Conservation (phyloP, 2,888 invertebrate species). For the Macrophya annulata region DNA sequence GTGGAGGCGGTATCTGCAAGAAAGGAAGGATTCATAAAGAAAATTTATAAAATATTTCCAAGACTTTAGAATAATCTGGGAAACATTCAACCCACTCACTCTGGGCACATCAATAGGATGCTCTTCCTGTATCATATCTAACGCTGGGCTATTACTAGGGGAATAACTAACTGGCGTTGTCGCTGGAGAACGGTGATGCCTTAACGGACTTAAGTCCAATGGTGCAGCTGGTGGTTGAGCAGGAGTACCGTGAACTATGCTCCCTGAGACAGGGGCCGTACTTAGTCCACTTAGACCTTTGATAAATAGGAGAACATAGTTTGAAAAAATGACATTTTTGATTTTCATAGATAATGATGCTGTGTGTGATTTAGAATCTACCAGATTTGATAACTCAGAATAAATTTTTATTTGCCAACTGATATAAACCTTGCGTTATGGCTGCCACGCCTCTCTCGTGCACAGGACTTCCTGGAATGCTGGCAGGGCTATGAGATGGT, state of each 20-base stretch:
- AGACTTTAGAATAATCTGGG: background rate
- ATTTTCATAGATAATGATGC: slow-evolving; percentile 10
- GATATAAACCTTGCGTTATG: slow-evolving; percentile 81
- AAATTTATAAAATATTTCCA: background rate
- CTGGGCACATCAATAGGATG: slow-evolving; percentile 81
- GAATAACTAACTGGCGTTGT: slow-evolving; percentile 80
- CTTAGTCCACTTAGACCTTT: slow-evolving; percentile 88
- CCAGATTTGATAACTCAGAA: background rate
- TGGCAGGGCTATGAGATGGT: slow-evolving; percentile 78
- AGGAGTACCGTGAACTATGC: slow-evolving; percentile 89
- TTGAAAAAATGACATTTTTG: background rate
- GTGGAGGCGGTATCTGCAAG: slow-evolving; percentile 85
- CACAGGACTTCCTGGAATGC: slow-evolving; percentile 77
- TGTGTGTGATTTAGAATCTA: background rate
- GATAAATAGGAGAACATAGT: slow-evolving; percentile 75
- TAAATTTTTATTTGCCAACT: background rate
- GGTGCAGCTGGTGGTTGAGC: slow-evolving; percentile 82
- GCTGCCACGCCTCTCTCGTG: slow-evolving; percentile 80
- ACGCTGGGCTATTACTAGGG: slow-evolving; percentile 82
- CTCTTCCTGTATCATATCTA: slow-evolving; percentile 91
- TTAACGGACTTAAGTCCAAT: slow-evolving; percentile 80
- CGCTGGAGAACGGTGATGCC: slow-evolving; percentile 78
- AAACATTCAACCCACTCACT: slow-evolving; percentile 67
- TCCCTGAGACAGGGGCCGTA: slow-evolving; percentile 84
- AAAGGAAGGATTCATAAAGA: background rate